phyloP scores from a whole-genome alignment of 2,113 vertebrate species.

The Physeter macrocephalus region DNA sequence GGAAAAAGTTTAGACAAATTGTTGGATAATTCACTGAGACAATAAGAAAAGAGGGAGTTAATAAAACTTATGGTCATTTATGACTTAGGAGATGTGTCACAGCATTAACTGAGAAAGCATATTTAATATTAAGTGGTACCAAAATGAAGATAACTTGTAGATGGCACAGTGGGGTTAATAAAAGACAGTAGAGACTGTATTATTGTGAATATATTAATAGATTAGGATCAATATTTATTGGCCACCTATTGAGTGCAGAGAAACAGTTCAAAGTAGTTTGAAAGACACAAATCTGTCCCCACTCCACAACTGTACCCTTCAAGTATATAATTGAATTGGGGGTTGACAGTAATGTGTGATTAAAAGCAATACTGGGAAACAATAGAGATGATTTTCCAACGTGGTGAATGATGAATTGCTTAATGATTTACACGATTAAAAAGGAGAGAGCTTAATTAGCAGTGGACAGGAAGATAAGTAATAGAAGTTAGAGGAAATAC shows the following conservation, averaged over 20 bases:
- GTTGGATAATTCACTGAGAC: neutral
- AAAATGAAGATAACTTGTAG: neutral
- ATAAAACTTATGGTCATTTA: neutral
- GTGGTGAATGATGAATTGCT: constrained; percentile 49
- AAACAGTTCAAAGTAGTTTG: neutral
- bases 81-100: neutral
- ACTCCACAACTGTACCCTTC: neutral
- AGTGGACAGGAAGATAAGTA: constrained; percentile 5
- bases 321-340: neutral
- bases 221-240: neutral
- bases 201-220: neutral
- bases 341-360: neutral
- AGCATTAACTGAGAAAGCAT: neutral
- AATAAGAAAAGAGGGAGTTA: neutral
- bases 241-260: neutral
- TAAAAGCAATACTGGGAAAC: constrained; percentile 44
- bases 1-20: neutral
- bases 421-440: constrained; percentile 63
- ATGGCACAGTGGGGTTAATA: neutral
- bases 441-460: constrained; percentile 59
- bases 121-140: neutral
- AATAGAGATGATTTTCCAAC: constrained; percentile 53
- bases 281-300: neutral
- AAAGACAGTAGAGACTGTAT: neutral
- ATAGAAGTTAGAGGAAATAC: constrained; percentile 13